Evolutionary conservation across 2,797 vertebrate genomes (phyloP), one percentile per base, ranked within the genome.

Genomic region (Iguana delicatissima): DNA sequence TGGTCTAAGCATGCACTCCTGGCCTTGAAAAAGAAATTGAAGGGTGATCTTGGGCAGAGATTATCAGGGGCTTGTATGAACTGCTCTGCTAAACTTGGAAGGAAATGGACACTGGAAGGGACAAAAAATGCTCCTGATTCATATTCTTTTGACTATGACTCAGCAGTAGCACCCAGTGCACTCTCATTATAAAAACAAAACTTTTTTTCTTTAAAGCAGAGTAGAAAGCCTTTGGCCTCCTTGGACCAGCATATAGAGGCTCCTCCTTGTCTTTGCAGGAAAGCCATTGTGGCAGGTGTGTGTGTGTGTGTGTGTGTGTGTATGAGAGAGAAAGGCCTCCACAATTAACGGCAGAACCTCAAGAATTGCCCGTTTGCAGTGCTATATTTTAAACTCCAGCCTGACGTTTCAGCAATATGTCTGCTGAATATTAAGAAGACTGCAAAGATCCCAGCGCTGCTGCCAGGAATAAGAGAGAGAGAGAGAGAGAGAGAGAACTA

Each of bases 341-440:
- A 64, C 89, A 52, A 81, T 89, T 91, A 90, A 55, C 62, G 85
- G 92, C 84, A 90, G 87, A 85, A 90, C 80, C 84, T 86, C 2
- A 72, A 67, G 52, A 90, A 64, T 52, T 46, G 52, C 55, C 42
- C n/a, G 46, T 81, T 76, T 86, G 69, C 46, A 76, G 77, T 89
- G 86, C 64, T 85, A 73, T 81, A 79, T 86, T 74, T 13, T 82
- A 84, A 87, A 86, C 86, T 85, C 2, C 38, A 84, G 93, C 0
- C 85, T 92, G 86, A 57, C 91, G 94, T 94, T 94, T 94, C 87
- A 88, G 90, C 6, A 3, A 89, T 91, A 93, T 90, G 93, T 92
- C 90, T 94, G 91, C 92, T 94, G 94, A 95, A 96, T 95, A 93
- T 95, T 95, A 96, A 96, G 86, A n/a, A 42, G n/a, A 91, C 0